Percentiles rank a stretch among this genome's conserved stretches.
These are phyloP conservation scores for Thinocorus orbignyianus DNA, from an alignment of 2,113 vertebrate species.

Conservation along the genomic window DNA sequence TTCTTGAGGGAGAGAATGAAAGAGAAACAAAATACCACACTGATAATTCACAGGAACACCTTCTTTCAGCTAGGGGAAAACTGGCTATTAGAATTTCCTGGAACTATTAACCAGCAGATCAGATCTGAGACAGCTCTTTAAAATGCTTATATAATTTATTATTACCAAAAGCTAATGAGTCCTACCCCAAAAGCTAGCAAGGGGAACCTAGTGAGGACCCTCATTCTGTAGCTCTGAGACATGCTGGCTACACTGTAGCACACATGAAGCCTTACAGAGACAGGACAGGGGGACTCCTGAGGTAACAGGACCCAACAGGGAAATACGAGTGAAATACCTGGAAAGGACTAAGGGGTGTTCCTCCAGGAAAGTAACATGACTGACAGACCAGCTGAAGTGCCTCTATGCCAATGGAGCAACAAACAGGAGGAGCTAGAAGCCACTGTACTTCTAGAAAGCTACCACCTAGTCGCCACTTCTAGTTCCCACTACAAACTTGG, in stretches of 20 bases:
- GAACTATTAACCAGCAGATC: background rate
- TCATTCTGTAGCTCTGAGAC: background rate
- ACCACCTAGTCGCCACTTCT: background rate
- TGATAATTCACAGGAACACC: background rate
- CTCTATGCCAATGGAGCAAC: background rate
- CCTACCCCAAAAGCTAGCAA: background rate
- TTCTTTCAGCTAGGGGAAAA: background rate
- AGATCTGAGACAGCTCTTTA: background rate
- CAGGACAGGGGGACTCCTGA: background rate
- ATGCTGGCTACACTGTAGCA: background rate
- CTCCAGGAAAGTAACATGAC: background rate
- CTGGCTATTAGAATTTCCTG: background rate
- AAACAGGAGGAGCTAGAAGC: background rate
- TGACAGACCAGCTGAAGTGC: background rate
- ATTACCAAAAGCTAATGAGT: background rate
- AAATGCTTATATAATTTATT: background rate
- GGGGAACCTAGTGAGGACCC: background rate
- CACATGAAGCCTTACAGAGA: background rate
- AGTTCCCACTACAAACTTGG: background rate
- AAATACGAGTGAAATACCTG: background rate
- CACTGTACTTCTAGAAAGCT: background rate
- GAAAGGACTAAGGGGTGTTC: background rate
- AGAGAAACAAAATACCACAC: background rate
- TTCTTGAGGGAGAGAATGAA: background rate
- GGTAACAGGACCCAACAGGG: background rate